Evolutionary conservation across 1,140 invertebrate genomes (phyloP).

Genomic region (Drosophila sulfurigaster): DNA sequence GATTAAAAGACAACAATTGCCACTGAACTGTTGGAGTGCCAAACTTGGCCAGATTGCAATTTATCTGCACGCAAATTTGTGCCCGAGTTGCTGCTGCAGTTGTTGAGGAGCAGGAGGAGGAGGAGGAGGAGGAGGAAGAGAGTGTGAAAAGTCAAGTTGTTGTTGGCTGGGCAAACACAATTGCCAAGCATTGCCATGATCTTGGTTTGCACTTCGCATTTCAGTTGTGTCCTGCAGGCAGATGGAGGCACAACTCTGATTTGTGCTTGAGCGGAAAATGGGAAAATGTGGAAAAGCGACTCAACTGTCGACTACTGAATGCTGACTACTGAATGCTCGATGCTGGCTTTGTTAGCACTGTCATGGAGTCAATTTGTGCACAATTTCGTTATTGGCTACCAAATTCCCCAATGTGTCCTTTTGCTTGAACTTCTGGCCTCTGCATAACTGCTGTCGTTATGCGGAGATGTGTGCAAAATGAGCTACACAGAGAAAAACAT

Average conservation of each 20-base stretch:
- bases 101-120: too few relatives aligned
- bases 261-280: constrained; percentile 20
- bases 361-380: constrained; percentile 53
- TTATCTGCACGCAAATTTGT: constrained; percentile 79
- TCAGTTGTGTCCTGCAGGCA: constrained; percentile 7
- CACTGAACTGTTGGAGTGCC: constrained; percentile 12
- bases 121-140: not conserved
- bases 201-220: constrained; percentile 62
- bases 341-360: constrained; percentile 37
- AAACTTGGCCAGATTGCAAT: constrained; percentile 65
- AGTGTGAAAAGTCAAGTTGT: constrained; percentile 76
- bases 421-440: not conserved
- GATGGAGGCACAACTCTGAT: constrained; percentile 27
- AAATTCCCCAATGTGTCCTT: constrained; percentile 32
- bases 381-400: constrained; percentile 47
- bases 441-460: constrained; percentile 35
- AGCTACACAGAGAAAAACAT: constrained; percentile 9
- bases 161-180: constrained; percentile 75
- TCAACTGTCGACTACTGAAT: not conserved
- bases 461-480: constrained; percentile 25
- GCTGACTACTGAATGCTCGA: not conserved
- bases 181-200: constrained; percentile 69
- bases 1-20: constrained; percentile 80
- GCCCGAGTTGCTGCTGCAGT: constrained; percentile 6
- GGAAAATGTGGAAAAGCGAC: not conserved